These are phyloP conservation scores for Globodera ellingtonae DNA, from an alignment of 1,140 invertebrate genomes.

Conservation along the genomic window DNA sequence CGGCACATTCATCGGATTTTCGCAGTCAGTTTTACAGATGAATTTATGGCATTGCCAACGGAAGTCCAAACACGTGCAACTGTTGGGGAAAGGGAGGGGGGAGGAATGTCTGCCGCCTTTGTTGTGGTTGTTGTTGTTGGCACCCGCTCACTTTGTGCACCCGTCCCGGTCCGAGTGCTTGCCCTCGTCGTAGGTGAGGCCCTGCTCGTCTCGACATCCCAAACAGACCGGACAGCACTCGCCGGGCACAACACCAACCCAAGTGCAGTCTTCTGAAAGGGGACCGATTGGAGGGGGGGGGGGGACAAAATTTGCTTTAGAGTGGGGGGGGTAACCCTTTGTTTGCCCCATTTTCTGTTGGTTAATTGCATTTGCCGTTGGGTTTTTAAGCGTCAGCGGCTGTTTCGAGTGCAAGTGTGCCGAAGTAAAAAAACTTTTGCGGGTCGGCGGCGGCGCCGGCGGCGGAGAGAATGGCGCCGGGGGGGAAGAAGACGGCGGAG, in stretches of 20 bases:
- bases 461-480: background rate
- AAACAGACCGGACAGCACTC: slow-evolving; percentile 70
- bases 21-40: slow-evolving; percentile 69
- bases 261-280: slow-evolving; percentile 62
- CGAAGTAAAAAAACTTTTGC: background rate
- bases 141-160: slow-evolving; percentile 69
- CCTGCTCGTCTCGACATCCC: slow-evolving; percentile 67
- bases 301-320: too few relatives aligned
- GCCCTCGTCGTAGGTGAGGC: slow-evolving; percentile 67
- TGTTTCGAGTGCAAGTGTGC: slow-evolving; percentile 52
- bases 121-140: background rate
- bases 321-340: too few relatives aligned
- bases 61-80: slow-evolving; percentile 67
- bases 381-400: slow-evolving; percentile 8
- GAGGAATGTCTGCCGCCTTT: background rate
- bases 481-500: background rate
- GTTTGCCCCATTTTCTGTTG: too few relatives aligned
- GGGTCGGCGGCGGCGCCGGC: too few relatives aligned
- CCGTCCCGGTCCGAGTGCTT: slow-evolving; percentile 70
- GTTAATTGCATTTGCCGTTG: background rate
- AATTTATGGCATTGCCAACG: slow-evolving; percentile 69
- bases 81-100: slow-evolving; percentile 9
- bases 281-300: too few relatives aligned
- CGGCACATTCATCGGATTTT: slow-evolving; percentile 66
- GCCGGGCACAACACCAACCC: slow-evolving; percentile 66